A percentile compares a stretch with the other conserved stretches of the same genome.
Conservation (phyloP, 2,888 invertebrate species). For the Chouioia cunea region DNA sequence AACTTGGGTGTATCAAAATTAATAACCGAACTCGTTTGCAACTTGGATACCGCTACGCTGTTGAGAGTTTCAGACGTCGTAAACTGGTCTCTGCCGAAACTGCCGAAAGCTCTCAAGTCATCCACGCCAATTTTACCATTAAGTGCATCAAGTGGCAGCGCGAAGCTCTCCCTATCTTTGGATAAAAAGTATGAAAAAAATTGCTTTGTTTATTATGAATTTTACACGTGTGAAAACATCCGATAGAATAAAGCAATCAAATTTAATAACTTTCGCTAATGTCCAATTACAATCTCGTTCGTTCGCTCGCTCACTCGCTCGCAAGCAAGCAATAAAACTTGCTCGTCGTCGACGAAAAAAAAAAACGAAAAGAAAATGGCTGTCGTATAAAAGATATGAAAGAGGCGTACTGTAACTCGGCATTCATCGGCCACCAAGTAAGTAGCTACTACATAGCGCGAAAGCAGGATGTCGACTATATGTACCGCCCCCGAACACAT, state of each 20-base stretch:
- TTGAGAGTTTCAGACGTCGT: too few species aligned
- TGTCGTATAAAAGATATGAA: neutral
- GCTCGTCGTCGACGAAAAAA: neutral
- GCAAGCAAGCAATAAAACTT: too few species aligned
- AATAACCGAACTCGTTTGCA: too few species aligned
- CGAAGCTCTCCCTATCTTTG: neutral
- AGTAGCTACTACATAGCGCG: conserved; percentile 1
- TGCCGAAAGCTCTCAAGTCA: conserved; percentile 47
- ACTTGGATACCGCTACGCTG: too few species aligned
- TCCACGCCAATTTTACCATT: conserved; percentile 35
- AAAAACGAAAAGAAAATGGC: neutral
- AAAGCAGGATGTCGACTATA: conserved; percentile 45
- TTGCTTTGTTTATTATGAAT: too few species aligned
- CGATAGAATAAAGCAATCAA: too few species aligned
- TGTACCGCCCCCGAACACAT: conserved; percentile 41
- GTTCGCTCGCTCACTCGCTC: too few species aligned
- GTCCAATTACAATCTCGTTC: too few species aligned
- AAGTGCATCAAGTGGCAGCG: conserved; percentile 30
- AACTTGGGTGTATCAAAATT: too few species aligned
- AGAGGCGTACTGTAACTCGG: neutral
- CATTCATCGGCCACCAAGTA: conserved; percentile 40
- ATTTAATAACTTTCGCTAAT: too few species aligned
- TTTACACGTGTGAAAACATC: too few species aligned
- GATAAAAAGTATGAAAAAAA: too few species aligned
- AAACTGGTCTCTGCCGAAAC: conserved; percentile 1